Evolutionary conservation across 2,797 vertebrate species (phyloP).

Genomic region (Rhinoraja longicauda): DNA sequence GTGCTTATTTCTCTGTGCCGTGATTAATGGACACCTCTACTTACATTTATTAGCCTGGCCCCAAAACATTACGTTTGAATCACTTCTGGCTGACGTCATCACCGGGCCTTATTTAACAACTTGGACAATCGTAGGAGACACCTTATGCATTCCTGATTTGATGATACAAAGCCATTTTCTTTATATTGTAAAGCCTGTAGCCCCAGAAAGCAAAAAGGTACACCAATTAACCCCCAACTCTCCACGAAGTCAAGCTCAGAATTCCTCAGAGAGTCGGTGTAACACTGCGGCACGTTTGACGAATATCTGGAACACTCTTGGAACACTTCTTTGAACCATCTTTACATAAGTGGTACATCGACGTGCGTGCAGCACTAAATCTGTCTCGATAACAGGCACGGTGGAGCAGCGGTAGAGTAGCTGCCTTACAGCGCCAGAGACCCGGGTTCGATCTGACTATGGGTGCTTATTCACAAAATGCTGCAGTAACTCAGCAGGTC

Average conservation of each 20-base stretch:
- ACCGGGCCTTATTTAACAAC: neutral
- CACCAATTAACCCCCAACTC: neutral
- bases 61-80: neutral
- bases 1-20: neutral
- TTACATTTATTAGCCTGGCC: neutral
- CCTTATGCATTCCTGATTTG: neutral
- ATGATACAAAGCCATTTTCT: neutral
- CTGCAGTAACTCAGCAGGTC: no score
- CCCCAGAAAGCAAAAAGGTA: neutral
- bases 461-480: no score
- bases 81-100: neutral
- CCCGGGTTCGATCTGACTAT: no score
- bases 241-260: neutral
- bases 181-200: neutral
- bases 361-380: neutral
- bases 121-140: neutral
- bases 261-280: neutral
- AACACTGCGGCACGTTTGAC: neutral
- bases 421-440: no score
- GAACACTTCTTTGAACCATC: no score
- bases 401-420: no score
- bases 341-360: neutral
- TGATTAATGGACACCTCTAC: neutral
- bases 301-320: neutral
- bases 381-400: neutral